These are phyloP conservation scores for Crossaster papposus DNA, from an alignment of 53 echinoderm and acorn worm genomes.

Conservation along the genomic window DNA sequence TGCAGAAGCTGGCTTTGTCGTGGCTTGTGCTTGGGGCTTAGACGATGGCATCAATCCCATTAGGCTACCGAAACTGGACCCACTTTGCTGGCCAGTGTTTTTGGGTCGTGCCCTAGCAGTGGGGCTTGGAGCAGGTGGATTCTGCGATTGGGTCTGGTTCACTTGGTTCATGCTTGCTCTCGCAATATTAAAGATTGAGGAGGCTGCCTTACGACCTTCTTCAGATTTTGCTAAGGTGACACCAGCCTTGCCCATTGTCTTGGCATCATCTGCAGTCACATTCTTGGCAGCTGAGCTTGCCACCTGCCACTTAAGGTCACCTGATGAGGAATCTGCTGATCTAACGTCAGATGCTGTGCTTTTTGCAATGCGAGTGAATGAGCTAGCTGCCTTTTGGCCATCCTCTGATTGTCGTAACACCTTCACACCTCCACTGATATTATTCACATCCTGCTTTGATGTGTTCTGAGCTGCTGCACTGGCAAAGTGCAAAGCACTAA, in stretches of 20 bases:
- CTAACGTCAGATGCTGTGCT: constrained; percentile 48
- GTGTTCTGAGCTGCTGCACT: constrained; percentile 49
- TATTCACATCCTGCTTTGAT: constrained; percentile 33
- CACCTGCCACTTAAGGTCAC: constrained; percentile 63
- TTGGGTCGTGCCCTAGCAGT: constrained; percentile 78
- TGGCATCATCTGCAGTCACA: constrained; percentile 68
- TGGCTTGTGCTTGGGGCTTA: constrained; percentile 34
- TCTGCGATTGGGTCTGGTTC: constrained; percentile 32
- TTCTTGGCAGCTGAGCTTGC: constrained; percentile 72
- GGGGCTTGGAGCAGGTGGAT: constrained; percentile 58
- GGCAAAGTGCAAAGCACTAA: constrained; percentile 37
- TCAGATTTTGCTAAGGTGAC: constrained; percentile 47
- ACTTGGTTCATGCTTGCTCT: constrained; percentile 49
- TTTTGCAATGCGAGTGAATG: constrained; percentile 32
- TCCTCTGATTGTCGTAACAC: constrained; percentile 36
- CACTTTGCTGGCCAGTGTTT: constrained; percentile 39
- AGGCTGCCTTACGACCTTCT: constrained; percentile 62
- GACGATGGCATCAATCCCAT: constrained; percentile 52
- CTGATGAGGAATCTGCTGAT: constrained; percentile 34
- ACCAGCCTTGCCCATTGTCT: constrained; percentile 51
- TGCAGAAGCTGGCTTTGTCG: constrained; percentile 27
- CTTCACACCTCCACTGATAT: constrained; percentile 39
- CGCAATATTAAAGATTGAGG: constrained; percentile 38
- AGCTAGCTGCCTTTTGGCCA: constrained; percentile 47
- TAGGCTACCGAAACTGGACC: constrained; percentile 26